These are phyloP conservation scores for Australoheros scitulus DNA, from an alignment of 2,113 vertebrate genomes.

Conservation along the genomic window DNA sequence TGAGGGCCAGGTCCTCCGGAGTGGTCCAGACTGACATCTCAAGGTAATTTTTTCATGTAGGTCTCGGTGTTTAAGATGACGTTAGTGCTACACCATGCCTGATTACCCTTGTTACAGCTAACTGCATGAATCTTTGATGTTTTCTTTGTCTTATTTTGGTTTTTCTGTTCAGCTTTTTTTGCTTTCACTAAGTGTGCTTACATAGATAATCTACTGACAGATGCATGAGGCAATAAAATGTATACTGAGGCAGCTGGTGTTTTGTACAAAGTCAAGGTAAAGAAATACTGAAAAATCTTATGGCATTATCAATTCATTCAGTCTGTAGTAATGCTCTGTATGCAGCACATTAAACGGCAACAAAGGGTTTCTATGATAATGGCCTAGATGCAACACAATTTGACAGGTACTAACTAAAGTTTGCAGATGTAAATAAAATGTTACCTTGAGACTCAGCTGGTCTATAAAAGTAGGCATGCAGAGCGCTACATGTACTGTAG, in stretches of 20 bases:
- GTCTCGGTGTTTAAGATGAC: neutral
- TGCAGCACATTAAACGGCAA: neutral
- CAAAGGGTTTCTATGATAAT: neutral
- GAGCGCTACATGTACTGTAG: neutral
- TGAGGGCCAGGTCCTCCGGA: neutral
- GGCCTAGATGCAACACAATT: neutral
- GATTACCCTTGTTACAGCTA: neutral
- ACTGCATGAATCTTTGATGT: neutral
- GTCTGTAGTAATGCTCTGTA: neutral
- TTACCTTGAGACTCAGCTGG: neutral
- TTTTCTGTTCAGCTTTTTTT: neutral
- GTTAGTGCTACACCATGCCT: neutral
- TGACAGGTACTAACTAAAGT: accelerated
- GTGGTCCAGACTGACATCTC: neutral
- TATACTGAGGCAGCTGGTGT: neutral
- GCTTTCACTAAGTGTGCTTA: neutral
- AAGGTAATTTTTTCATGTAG: neutral
- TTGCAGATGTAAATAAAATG: neutral
- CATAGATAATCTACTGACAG: neutral
- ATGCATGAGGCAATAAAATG: neutral
- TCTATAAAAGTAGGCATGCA: neutral
- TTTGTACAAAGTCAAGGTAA: neutral
- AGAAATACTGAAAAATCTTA: neutral
- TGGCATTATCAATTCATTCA: neutral
- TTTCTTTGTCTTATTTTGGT: neutral